phyloP scores from a whole-genome alignment of 2,113 vertebrate genomes.

The Rattus norvegicus region GRCr8 NC_086024.1:51231501-51232000 shows the following conservation, averaged over 20 bases:
- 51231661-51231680: neutral
- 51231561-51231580: too few relatives aligned
- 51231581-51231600: accelerated
- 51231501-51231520: neutral
- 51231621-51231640: neutral
- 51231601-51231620: neutral
- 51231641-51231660: neutral
- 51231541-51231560: neutral
- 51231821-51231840: neutral
- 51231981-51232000: neutral
- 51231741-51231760: neutral
- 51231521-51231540: neutral
- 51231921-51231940: neutral
- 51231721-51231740: neutral
- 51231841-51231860: neutral
- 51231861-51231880: neutral
- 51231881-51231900: neutral
- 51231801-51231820: neutral
- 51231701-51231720: neutral
- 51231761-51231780: neutral
- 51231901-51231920: neutral
- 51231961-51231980: neutral
- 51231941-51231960: neutral
- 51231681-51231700: neutral
- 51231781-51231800: neutral